Conservation (phyloP, 35 echinoderm and acorn worm species). For the Eucidaris tribuloides region DNA sequence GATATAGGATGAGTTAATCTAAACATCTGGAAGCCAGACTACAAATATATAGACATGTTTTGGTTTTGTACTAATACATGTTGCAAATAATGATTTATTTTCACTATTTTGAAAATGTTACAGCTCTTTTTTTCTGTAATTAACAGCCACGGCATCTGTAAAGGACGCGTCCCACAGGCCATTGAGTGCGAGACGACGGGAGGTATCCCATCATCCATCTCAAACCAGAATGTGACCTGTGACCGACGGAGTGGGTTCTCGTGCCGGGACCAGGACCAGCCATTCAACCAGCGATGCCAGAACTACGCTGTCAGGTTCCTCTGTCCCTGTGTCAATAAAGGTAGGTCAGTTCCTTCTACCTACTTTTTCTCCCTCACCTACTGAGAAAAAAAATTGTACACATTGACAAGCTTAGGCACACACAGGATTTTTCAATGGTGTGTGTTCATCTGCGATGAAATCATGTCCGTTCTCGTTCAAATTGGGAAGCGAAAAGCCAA, state of each 20-base stretch:
- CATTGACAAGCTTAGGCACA: too few relatives aligned
- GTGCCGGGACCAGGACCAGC: background rate
- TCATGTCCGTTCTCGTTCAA: too few relatives aligned
- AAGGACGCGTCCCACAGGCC: background rate
- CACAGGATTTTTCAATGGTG: too few relatives aligned
- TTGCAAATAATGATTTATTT: background rate
- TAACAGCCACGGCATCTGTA: background rate
- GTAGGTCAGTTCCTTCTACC: too few relatives aligned
- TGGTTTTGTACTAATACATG: background rate
- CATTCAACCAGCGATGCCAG: background rate
- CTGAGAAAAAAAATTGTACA: too few relatives aligned
- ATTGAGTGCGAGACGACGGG: background rate
- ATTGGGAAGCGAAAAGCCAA: too few relatives aligned
- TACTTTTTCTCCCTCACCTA: too few relatives aligned
- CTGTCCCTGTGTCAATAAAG: background rate
- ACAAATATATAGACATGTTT: background rate
- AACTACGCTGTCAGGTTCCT: background rate
- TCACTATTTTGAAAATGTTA: background rate
- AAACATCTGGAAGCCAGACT: background rate
- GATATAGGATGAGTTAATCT: background rate
- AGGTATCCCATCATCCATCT: background rate
- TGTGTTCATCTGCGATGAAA: too few relatives aligned
- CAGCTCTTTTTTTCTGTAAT: background rate
- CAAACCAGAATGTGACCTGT: background rate
- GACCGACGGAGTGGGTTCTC: background rate